Percentiles rank a stretch among this genome's conserved stretches.
Evolutionary conservation across 2,797 vertebrate species (phyloP).

Genomic region (Clangula hyemalis): DNA sequence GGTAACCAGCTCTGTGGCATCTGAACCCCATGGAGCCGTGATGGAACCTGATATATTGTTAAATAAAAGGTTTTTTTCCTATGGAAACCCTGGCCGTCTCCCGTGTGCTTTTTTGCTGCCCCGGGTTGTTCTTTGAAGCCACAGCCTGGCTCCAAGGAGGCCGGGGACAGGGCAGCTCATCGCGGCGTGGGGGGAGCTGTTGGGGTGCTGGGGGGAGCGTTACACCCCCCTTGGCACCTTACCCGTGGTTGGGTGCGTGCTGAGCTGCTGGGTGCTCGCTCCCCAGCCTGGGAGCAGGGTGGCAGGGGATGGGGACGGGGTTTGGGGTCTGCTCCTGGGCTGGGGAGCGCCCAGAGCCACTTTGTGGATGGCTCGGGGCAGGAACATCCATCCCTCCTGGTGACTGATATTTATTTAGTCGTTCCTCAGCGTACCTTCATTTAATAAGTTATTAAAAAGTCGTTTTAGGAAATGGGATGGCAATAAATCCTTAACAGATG

Average conservation of each 20-base stretch:
- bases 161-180: background rate
- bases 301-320: background rate
- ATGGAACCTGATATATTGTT: conserved; percentile 82
- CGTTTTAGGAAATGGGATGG: background rate
- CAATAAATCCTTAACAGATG: background rate
- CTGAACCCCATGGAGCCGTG: conserved; percentile 76
- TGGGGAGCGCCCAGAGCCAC: background rate
- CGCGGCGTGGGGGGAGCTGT: background rate
- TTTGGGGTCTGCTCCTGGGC: accelerated
- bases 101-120: conserved; percentile 30
- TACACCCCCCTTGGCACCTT: too few species aligned
- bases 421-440: background rate
- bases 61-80: conserved; percentile 82
- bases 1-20: conserved; percentile 68
- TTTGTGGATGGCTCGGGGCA: background rate
- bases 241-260: too few species aligned
- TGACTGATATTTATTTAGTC: background rate
- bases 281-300: too few species aligned
- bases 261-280: too few species aligned
- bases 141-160: background rate
- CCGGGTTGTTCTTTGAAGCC: background rate
- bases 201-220: background rate
- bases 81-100: conserved; percentile 65
- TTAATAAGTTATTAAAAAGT: background rate
- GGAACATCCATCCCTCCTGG: accelerated